phyloP scores from a whole-genome alignment of 2,113 vertebrate genomes.

The Cyprinus carpio region DNA sequence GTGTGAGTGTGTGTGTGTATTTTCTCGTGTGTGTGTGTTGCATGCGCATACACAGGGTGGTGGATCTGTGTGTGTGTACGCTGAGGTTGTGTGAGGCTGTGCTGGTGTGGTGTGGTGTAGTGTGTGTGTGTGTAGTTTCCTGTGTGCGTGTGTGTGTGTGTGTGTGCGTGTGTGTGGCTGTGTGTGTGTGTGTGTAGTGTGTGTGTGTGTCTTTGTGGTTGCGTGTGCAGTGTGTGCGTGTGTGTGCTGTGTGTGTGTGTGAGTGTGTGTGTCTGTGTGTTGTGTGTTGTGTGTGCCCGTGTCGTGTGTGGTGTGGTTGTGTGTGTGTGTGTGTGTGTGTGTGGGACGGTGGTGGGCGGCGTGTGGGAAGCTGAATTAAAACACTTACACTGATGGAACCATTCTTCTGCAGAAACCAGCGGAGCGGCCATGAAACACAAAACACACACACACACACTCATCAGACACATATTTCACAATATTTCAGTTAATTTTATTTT shows the following conservation, averaged over 20 bases:
- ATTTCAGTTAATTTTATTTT: too few species aligned
- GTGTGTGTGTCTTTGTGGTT: too few species aligned
- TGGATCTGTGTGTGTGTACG: conserved; percentile 15
- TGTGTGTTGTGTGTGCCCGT: not conserved
- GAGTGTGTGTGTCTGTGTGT: conserved; percentile 19
- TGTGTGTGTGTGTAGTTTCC: not conserved
- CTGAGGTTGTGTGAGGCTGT: conserved; percentile 5
- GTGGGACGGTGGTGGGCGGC: conserved; percentile 47
- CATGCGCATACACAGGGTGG: too few species aligned
- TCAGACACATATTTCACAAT: not conserved
- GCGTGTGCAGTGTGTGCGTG: not conserved
- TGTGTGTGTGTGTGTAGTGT: conserved; percentile 31
- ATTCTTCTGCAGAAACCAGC: conserved; percentile 82
- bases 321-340: not conserved
- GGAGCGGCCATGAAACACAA: conserved; percentile 52
- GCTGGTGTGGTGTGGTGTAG: not conserved
- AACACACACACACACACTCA: conserved; percentile 41
- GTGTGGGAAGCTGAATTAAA: conserved; percentile 49
- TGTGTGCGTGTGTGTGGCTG: not conserved
- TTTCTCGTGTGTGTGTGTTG: too few species aligned
- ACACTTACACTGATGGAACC: conserved; percentile 94
- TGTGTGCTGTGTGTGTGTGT: conserved; percentile 3
- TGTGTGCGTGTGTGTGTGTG: not conserved
- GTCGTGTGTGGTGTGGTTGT: not conserved
- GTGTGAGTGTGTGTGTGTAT: not conserved